Conservation (phyloP, 2,888 invertebrate species). For the Heliconius cydno region DNA sequence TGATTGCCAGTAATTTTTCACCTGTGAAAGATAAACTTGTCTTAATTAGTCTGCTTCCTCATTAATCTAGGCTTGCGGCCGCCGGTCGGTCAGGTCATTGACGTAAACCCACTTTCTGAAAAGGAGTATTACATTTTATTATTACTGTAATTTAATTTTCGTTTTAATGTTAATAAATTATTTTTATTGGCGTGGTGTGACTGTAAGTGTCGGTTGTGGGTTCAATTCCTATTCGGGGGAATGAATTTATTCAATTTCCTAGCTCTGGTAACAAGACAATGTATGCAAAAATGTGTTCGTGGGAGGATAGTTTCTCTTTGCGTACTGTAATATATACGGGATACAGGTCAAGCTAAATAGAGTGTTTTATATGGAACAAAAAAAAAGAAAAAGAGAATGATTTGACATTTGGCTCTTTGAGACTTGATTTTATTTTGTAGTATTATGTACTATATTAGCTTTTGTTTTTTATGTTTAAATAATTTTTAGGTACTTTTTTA, state of each 20-base stretch:
- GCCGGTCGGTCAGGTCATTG: conserved; percentile 19
- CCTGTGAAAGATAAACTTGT: conserved; percentile 30
- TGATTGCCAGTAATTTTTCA: conserved; percentile 26
- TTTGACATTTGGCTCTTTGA: background rate
- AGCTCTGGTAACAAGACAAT: too few relatives aligned
- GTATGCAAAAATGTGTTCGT: too few relatives aligned
- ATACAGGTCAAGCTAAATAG: background rate
- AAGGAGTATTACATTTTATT: conserved; percentile 5
- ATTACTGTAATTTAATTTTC: conserved; percentile 1
- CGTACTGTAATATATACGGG: background rate
- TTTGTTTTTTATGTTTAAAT: background rate
- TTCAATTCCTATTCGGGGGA: too few relatives aligned
- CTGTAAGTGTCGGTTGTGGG: too few relatives aligned
- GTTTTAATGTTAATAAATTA: background rate
- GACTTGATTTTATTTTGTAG: background rate
- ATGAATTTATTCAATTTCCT: too few relatives aligned
- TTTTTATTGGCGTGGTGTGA: background rate
- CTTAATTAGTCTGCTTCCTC: conserved; percentile 30
- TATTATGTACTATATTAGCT: background rate
- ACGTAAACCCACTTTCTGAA: conserved; percentile 25
- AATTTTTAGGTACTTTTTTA: background rate
- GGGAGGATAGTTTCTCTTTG: background rate
- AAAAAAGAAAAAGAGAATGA: background rate
- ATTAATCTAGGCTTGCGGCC: conserved; percentile 29
- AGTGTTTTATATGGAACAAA: background rate